Conservation (phyloP, 2,888 invertebrate genomes). For the Rotaria sp. region DNA sequence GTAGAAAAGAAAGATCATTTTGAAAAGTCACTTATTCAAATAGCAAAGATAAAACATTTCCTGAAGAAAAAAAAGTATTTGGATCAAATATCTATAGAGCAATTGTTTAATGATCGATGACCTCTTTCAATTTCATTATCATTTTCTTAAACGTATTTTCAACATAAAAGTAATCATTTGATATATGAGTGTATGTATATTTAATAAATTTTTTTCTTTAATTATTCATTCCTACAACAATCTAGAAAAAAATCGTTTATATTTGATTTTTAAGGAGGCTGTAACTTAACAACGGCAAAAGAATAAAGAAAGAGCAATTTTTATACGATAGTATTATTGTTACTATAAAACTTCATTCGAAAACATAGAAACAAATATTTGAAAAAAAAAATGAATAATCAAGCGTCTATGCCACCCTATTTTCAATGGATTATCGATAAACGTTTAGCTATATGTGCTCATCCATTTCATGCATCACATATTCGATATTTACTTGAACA, state of each 20-base stretch:
- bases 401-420: conserved; percentile 29
- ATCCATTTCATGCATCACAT: conserved; percentile 37
- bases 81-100: too few relatives aligned
- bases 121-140: too few relatives aligned
- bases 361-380: not conserved
- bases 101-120: too few relatives aligned
- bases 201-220: too few relatives aligned
- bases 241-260: not conserved
- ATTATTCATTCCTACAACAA: too few relatives aligned
- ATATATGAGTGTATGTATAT: too few relatives aligned
- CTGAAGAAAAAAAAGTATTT: too few relatives aligned
- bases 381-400: not conserved
- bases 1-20: too few relatives aligned
- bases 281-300: not conserved
- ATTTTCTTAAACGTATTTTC: too few relatives aligned
- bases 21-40: too few relatives aligned
- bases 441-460: conserved; percentile 35
- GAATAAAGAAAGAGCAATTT: not conserved
- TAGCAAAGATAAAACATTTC: too few relatives aligned
- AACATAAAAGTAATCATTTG: too few relatives aligned
- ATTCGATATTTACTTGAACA: conserved; percentile 35
- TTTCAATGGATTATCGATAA: conserved; percentile 40
- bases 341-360: not conserved
- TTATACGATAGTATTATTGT: not conserved
- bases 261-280: not conserved